Percentiles rank a stretch among this genome's conserved stretches.
phyloP scores from a whole-genome alignment of 2,113 vertebrate species.

The Calyptommatus sinebrachiatus region DNA sequence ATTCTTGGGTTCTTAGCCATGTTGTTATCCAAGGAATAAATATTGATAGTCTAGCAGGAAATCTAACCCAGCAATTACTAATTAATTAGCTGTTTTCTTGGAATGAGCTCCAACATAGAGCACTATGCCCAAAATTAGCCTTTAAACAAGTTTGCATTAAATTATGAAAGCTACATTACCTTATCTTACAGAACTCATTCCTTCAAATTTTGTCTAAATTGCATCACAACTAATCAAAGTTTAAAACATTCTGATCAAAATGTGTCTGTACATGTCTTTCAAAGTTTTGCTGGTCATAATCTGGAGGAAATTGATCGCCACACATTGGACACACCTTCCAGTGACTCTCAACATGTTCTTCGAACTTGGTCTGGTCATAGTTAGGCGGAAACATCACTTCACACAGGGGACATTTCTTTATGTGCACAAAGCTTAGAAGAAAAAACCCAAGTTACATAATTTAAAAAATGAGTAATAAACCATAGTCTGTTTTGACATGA shows the following conservation, averaged over 20 bases:
- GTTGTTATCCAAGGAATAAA: slow-evolving; percentile 62
- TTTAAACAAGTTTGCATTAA: slow-evolving; percentile 36
- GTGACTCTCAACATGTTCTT: slow-evolving; percentile 96
- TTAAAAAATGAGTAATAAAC: not conserved
- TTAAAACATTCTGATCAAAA: slow-evolving; percentile 86
- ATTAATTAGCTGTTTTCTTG: slow-evolving; percentile 8
- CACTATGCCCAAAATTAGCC: slow-evolving; percentile 25
- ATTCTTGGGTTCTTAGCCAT: slow-evolving; percentile 42
- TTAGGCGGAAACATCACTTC: slow-evolving; percentile 96
- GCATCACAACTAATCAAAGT: slow-evolving; percentile 79
- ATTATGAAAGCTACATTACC: slow-evolving; percentile 31
- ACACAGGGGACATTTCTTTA: slow-evolving; percentile 94
- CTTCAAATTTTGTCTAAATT: slow-evolving; percentile 38
- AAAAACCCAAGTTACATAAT: slow-evolving; percentile 12
- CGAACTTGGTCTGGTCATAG: slow-evolving; percentile 96
- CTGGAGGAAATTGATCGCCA: slow-evolving; percentile 93
- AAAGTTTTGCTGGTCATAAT: slow-evolving; percentile 92
- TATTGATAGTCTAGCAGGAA: slow-evolving; percentile 52
- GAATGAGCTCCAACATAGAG: slow-evolving; percentile 46
- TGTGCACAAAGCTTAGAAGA: slow-evolving; percentile 80
- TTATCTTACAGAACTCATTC: slow-evolving; percentile 27
- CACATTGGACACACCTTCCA: slow-evolving; percentile 99
- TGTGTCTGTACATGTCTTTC: slow-evolving; percentile 96
- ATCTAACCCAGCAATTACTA: slow-evolving; percentile 54
- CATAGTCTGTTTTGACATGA: too few relatives aligned